Conservation (phyloP, 2,888 invertebrate species). For the Tachina lurida region DNA sequence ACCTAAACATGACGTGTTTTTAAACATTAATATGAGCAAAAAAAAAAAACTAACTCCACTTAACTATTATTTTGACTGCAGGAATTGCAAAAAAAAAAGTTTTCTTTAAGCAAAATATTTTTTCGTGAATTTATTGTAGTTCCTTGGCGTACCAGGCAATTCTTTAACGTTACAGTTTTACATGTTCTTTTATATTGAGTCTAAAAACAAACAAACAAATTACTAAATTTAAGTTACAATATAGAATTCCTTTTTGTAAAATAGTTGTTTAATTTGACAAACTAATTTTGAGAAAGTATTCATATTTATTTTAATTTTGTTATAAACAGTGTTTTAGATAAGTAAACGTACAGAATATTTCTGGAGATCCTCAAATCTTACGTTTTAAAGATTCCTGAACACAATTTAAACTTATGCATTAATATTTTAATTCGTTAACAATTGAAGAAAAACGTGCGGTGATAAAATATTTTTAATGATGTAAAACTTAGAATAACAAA, state of each 20-base stretch:
- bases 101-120: conserved; percentile 5
- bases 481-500: too few relatives aligned
- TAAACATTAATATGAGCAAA: neutral
- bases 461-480: too few relatives aligned
- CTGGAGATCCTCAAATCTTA: too few relatives aligned
- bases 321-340: neutral
- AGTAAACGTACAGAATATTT: neutral
- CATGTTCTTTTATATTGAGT: conserved; percentile 27
- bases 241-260: conserved; percentile 1
- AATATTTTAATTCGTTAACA: too few relatives aligned
- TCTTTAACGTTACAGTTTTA: conserved; percentile 39
- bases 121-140: conserved; percentile 19
- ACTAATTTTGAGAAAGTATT: conserved; percentile 27
- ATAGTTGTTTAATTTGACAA: conserved; percentile 40
- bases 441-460: too few relatives aligned
- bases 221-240: conserved; percentile 11
- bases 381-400: too few relatives aligned
- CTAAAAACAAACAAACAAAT: neutral
- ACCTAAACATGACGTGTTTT: conserved; percentile 31
- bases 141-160: conserved; percentile 59
- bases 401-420: too few relatives aligned
- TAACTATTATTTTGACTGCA: conserved; percentile 42
- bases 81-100: conserved; percentile 28
- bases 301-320: neutral
- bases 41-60: conserved; percentile 25